Conservation (phyloP, 2,797 vertebrate genomes). For the Halcyon badia region DNA sequence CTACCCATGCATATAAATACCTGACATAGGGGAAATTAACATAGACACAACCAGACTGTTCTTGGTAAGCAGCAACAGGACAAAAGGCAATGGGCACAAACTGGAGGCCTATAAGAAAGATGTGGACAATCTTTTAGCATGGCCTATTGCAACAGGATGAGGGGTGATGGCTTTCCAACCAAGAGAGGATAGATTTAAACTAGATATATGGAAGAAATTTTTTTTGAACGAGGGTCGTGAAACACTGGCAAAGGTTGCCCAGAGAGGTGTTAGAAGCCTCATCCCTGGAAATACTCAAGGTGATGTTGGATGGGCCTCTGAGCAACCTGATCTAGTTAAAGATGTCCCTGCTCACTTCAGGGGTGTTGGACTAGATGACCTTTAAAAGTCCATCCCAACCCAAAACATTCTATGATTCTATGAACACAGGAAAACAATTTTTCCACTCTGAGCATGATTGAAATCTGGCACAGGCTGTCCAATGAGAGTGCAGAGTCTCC, state of each 20-base stretch:
- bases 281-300: background rate
- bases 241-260: background rate
- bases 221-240: background rate
- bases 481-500: background rate
- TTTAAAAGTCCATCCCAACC: background rate
- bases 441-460: background rate
- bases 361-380: background rate
- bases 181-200: background rate
- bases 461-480: background rate
- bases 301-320: background rate
- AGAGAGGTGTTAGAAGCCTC: background rate
- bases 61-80: no score
- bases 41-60: fast-evolving
- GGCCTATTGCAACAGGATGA: background rate
- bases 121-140: background rate
- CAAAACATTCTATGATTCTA: background rate
- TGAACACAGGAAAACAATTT: background rate
- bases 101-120: background rate
- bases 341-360: background rate
- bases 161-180: background rate
- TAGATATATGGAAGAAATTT: background rate
- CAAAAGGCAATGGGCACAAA: background rate
- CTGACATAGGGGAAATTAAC: background rate
- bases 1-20: fast-evolving
- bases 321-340: background rate